Conservation (phyloP, 2,888 invertebrate genomes). For the Drosophila testacea region DNA sequence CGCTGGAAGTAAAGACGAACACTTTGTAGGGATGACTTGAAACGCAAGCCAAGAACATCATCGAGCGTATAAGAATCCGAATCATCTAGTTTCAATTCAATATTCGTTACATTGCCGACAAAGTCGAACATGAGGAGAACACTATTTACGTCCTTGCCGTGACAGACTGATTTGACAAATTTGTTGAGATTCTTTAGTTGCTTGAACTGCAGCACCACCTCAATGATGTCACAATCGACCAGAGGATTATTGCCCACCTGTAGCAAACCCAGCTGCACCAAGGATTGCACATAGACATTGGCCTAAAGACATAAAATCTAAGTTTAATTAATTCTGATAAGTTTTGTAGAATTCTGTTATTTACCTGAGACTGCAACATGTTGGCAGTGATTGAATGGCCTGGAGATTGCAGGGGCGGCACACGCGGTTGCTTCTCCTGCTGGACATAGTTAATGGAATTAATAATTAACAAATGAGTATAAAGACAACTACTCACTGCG, state of each 20-base stretch:
- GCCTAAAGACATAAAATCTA: constrained; percentile 40
- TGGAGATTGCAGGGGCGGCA: constrained; percentile 61
- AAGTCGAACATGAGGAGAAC: constrained; percentile 76
- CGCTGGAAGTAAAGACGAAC: constrained; percentile 85
- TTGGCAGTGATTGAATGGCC: constrained; percentile 70
- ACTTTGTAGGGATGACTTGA: constrained; percentile 85
- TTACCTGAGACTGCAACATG: constrained; percentile 82
- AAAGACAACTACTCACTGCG: constrained; percentile 44
- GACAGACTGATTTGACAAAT: constrained; percentile 58
- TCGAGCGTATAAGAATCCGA: constrained; percentile 82
- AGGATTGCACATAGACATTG: constrained; percentile 82
- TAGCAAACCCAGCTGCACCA: constrained; percentile 82
- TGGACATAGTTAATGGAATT: no score
- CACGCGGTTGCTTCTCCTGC: constrained; percentile 59
- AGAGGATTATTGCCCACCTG: constrained; percentile 83
- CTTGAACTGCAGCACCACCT: constrained; percentile 78
- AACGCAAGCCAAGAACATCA: constrained; percentile 85
- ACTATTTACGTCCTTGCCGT: constrained; percentile 37
- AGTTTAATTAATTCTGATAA: neutral
- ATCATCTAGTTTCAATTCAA: constrained; percentile 73
- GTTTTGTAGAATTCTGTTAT: neutral
- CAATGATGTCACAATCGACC: constrained; percentile 81
- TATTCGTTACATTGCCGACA: constrained; percentile 80
- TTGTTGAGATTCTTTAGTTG: constrained; percentile 71
- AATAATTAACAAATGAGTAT: neutral